phyloP scores from a whole-genome alignment of 2,888 invertebrate genomes.

The Pterostichus niger region DNA sequence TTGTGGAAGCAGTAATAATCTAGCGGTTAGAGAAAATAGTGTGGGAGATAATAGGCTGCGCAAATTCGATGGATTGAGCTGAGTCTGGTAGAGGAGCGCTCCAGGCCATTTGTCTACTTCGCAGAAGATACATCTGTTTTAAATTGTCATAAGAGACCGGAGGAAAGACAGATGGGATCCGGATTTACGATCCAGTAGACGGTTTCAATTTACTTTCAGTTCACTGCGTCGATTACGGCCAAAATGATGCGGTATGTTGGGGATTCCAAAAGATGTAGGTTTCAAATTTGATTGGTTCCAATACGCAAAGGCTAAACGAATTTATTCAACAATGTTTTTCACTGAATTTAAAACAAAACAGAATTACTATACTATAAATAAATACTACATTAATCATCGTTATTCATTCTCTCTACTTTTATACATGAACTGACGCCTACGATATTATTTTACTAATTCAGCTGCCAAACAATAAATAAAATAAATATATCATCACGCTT shows the following conservation, averaged over 20 bases:
- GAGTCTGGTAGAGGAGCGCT: neutral
- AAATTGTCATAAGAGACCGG: constrained; percentile 56
- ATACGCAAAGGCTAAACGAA: neutral
- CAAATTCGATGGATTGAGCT: constrained; percentile 37
- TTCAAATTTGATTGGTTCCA: constrained; percentile 25
- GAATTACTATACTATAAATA: too few species aligned
- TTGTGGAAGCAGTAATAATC: too few species aligned
- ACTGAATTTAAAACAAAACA: too few species aligned
- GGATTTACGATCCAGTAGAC: constrained; percentile 52
- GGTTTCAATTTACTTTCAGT: constrained; percentile 52
- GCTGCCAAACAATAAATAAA: too few species aligned
- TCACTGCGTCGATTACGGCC: constrained; percentile 44
- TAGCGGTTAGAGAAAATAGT: neutral
- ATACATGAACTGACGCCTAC: too few species aligned
- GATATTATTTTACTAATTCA: too few species aligned
- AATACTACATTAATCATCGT: too few species aligned
- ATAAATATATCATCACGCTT: too few species aligned
- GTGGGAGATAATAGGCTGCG: neutral
- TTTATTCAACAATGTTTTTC: too few species aligned
- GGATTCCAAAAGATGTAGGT: neutral
- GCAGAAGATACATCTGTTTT: constrained; percentile 54
- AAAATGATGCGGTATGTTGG: constrained; percentile 2
- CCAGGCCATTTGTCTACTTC: constrained; percentile 50
- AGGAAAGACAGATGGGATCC: constrained; percentile 44
- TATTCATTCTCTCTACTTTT: too few species aligned